Evolutionary conservation across 1,140 invertebrate species (phyloP).

Genomic region (Drosophila triauraria): DNA sequence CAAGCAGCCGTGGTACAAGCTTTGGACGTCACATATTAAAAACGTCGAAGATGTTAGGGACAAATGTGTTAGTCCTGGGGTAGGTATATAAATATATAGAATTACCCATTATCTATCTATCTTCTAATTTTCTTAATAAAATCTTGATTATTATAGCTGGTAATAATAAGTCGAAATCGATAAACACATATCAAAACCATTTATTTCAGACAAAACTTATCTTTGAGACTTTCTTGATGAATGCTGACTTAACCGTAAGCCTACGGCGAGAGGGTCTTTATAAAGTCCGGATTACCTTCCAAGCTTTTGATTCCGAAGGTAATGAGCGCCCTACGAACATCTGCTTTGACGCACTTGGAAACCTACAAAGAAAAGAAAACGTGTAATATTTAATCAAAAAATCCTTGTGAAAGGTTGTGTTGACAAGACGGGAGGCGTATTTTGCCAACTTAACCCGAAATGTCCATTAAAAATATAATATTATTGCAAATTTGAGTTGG

Average conservation of each 20-base stretch:
- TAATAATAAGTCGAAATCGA: too few species aligned
- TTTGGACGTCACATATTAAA: constrained; percentile 4
- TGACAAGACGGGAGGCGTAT: too few species aligned
- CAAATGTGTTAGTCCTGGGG: constrained; percentile 37
- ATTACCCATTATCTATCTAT: too few species aligned
- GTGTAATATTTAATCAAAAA: neutral
- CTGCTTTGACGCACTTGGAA: neutral
- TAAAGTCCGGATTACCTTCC: neutral
- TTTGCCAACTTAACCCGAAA: too few species aligned
- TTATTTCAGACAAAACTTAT: constrained; percentile 1
- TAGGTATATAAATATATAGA: constrained; percentile 2
- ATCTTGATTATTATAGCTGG: neutral
- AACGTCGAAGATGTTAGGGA: constrained; percentile 19
- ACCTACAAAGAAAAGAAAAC: neutral
- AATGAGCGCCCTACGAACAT: neutral
- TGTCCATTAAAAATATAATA: too few species aligned
- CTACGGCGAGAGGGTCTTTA: constrained; percentile 1
- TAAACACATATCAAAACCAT: neutral
- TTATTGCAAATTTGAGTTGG: too few species aligned
- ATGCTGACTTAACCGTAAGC: accelerated
- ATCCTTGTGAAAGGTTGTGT: too few species aligned
- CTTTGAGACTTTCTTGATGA: neutral
- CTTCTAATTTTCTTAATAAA: too few species aligned
- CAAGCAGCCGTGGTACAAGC: constrained; percentile 6
- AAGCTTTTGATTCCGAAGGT: neutral